Evolutionary conservation across 2,888 invertebrate genomes (phyloP).

Genomic region (Branchipolynoe longqiensis): DNA sequence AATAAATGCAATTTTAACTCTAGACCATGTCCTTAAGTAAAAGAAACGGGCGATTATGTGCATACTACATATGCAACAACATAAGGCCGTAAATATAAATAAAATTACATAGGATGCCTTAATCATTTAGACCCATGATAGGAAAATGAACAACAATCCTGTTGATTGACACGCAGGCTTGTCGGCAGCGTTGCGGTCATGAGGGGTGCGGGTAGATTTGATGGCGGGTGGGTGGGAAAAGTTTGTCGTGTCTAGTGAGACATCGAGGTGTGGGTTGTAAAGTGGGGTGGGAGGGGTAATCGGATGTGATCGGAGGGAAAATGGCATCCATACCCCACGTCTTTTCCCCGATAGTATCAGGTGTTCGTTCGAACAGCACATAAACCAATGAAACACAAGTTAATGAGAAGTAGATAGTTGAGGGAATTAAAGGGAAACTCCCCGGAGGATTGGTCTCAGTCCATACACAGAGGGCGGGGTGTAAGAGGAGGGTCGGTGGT

Average conservation of each 20-base stretch:
- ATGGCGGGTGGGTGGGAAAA: neutral
- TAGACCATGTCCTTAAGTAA: too few relatives aligned
- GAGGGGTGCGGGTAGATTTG: neutral
- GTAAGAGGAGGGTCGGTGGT: constrained; percentile 7
- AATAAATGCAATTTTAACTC: too few relatives aligned
- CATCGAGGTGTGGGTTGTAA: neutral
- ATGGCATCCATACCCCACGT: constrained; percentile 42
- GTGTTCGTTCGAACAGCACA: constrained; percentile 30
- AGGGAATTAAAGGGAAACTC: constrained; percentile 17
- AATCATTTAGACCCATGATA: too few relatives aligned
- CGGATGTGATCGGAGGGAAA: neutral
- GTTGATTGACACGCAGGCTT: too few relatives aligned
- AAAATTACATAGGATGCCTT: too few relatives aligned
- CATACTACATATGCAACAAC: too few relatives aligned
- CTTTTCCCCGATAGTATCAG: constrained; percentile 21
- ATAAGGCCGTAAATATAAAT: too few relatives aligned
- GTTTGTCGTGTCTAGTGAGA: neutral
- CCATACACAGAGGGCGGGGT: constrained; percentile 20
- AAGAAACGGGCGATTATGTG: too few relatives aligned
- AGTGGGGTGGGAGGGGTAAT: neutral
- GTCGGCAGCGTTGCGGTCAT: too few relatives aligned
- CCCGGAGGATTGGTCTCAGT: constrained; percentile 43
- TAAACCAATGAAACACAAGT: constrained; percentile 48
- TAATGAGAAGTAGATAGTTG: constrained; percentile 37
- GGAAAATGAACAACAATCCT: too few relatives aligned